Evolutionary conservation across 2,113 vertebrate species (phyloP).

Genomic region (Tragelaphus strepsiceros): DNA sequence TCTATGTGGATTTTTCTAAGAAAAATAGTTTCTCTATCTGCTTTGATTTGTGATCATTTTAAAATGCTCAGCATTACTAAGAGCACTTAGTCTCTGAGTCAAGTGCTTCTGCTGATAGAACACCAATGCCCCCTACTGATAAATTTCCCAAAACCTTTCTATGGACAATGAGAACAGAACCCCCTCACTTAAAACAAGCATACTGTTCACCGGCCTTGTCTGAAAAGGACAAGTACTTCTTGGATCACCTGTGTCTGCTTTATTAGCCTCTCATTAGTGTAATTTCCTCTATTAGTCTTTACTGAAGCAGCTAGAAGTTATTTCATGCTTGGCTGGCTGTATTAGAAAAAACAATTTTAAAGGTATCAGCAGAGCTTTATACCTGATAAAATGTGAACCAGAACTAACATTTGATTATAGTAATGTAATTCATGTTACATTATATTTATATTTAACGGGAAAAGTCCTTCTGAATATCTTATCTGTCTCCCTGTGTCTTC

Average conservation of each 20-base stretch:
- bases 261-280: constrained; percentile 35
- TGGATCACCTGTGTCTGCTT: constrained; percentile 4
- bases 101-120: constrained; percentile 48
- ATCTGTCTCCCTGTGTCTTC: constrained; percentile 5
- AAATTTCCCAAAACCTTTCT: constrained; percentile 14
- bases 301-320: constrained; percentile 18
- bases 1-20: constrained; percentile 49
- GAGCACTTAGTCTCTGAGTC: not conserved
- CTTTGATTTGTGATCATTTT: constrained; percentile 67
- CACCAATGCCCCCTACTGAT: constrained; percentile 74
- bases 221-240: not conserved
- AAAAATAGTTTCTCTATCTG: constrained; percentile 42
- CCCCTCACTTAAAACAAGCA: not conserved
- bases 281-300: constrained; percentile 58
- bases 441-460: constrained; percentile 9
- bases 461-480: not conserved
- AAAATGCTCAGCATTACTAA: constrained; percentile 41
- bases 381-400: constrained; percentile 42
- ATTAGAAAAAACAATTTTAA: constrained; percentile 62
- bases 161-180: not conserved
- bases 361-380: constrained; percentile 32
- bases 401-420: constrained; percentile 50
- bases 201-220: not conserved
- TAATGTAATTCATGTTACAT: constrained; percentile 16
- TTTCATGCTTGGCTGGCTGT: constrained; percentile 42